Conservation (phyloP, 2,888 invertebrate genomes). For the Cylindroiulus punctatus region DNA sequence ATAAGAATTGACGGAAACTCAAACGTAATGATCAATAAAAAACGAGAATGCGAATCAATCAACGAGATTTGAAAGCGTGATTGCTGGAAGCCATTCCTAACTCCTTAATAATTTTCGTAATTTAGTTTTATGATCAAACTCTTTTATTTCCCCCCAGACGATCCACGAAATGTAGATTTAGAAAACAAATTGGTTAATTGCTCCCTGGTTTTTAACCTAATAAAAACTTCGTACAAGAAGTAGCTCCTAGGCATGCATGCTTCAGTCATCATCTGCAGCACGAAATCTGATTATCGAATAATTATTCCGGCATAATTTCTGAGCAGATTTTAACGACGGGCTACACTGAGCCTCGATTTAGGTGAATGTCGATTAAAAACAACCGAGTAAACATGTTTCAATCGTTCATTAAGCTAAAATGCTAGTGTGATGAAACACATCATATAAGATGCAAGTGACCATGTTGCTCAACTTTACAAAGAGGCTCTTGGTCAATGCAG, state of each 20-base stretch:
- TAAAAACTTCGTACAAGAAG: not conserved
- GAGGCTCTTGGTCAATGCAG: too few species aligned
- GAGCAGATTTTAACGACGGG: not conserved
- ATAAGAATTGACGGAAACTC: slow-evolving; percentile 17
- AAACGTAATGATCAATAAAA: slow-evolving; percentile 40
- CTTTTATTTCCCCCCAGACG: slow-evolving; percentile 11
- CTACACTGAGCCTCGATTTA: too few species aligned
- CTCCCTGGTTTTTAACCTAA: not conserved
- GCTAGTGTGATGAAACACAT: too few species aligned
- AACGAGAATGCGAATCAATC: slow-evolving; percentile 26
- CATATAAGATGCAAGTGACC: too few species aligned
- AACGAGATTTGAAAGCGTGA: slow-evolving; percentile 39
- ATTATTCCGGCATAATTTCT: not conserved
- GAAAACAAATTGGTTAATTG: slow-evolving; percentile 1
- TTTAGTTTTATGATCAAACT: slow-evolving; percentile 30
- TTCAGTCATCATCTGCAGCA: not conserved
- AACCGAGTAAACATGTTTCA: too few species aligned
- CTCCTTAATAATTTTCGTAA: slow-evolving; percentile 28
- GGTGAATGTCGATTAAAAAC: too few species aligned
- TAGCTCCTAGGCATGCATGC: not conserved
- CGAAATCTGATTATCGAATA: not conserved
- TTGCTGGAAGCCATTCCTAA: slow-evolving; percentile 23
- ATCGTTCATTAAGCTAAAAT: too few species aligned
- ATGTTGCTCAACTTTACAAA: too few species aligned
- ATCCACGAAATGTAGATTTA: not conserved